phyloP scores from a whole-genome alignment of 2,113 vertebrate species.

The Prunella fulvescens region DNA sequence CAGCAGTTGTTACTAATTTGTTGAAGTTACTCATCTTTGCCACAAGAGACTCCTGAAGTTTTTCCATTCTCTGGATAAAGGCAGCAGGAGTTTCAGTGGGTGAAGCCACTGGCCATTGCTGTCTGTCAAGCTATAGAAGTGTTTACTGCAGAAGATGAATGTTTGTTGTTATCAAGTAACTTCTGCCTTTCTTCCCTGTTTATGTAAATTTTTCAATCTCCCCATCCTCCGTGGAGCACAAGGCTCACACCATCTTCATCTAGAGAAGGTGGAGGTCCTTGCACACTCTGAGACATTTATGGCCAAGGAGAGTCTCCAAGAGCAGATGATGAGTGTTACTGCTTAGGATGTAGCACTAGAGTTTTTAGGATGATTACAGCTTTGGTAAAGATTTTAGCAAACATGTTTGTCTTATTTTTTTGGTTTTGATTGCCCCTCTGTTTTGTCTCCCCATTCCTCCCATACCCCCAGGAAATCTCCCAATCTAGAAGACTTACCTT shows the following conservation, averaged over 20 bases:
- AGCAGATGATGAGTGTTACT: neutral
- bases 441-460: neutral
- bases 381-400: neutral
- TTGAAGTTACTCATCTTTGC: neutral
- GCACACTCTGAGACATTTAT: neutral
- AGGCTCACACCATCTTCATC: neutral
- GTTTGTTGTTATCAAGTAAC: neutral
- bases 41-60: neutral
- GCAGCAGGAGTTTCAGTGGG: neutral
- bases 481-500: slow-evolving; percentile 84
- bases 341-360: neutral
- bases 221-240: neutral
- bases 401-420: neutral
- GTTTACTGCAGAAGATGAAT: neutral
- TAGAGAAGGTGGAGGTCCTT: neutral
- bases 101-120: neutral
- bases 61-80: neutral
- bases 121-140: neutral
- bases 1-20: neutral
- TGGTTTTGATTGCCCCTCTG: neutral
- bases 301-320: neutral
- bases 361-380: neutral
- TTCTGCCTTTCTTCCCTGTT: neutral
- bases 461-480: slow-evolving; percentile 79
- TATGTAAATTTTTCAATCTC: neutral